phyloP scores from a whole-genome alignment of 2,888 invertebrate species.

The Nephrotoma guestfalica region DNA sequence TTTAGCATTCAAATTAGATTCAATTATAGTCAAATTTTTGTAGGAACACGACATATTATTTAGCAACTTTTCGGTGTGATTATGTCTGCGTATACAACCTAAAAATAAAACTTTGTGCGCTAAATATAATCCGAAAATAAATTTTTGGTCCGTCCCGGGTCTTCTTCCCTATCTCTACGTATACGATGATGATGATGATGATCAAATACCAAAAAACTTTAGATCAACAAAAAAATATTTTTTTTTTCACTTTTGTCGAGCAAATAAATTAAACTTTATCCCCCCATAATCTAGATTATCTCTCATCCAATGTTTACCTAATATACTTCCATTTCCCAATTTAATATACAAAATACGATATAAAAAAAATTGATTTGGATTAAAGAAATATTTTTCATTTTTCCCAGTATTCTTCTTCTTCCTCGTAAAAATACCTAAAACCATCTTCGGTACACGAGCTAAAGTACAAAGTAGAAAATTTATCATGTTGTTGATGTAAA shows the following conservation, averaged over 20 bases:
- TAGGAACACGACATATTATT: no score
- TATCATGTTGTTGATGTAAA: background rate
- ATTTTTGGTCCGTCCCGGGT: background rate
- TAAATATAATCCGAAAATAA: background rate
- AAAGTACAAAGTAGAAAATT: background rate
- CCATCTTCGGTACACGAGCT: background rate
- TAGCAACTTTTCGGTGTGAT: background rate
- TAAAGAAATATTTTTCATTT: background rate
- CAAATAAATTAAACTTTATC: background rate
- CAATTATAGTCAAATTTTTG: no score
- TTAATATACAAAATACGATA: background rate
- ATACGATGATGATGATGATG: background rate
- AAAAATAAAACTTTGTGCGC: background rate
- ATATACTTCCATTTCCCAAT: background rate
- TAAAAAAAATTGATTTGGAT: background rate
- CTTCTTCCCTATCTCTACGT: no score
- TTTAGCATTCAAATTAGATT: background rate
- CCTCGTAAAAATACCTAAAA: background rate
- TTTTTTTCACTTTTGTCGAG: background rate
- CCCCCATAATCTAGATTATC: background rate
- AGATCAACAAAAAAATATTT: background rate
- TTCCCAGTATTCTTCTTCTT: background rate
- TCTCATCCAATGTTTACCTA: background rate
- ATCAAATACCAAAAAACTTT: background rate
- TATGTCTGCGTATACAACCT: background rate